Conservation (phyloP, 2,113 vertebrate genomes). For the Solenodon paradoxus region DNA sequence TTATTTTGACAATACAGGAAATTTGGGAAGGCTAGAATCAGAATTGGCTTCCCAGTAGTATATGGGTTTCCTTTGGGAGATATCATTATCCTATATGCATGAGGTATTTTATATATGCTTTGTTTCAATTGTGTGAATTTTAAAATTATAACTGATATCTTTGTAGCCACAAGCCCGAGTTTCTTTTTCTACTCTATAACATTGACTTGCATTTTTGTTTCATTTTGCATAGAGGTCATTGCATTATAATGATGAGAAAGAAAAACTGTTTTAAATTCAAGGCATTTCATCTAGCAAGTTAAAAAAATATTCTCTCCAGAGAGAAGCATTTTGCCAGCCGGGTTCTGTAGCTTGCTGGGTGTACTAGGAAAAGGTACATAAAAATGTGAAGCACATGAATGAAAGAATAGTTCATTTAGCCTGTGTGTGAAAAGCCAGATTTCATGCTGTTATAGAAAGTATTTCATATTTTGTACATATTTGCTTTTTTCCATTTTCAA, state of each 20-base stretch:
- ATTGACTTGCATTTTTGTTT: conserved; percentile 48
- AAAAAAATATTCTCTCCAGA: conserved; percentile 35
- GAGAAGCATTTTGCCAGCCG: conserved; percentile 51
- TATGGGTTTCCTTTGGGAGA: not conserved
- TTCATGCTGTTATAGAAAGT: not conserved
- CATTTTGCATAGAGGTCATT: conserved; percentile 66
- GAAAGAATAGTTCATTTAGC: conserved; percentile 34
- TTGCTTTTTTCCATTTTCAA: conserved; percentile 46
- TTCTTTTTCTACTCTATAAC: conserved; percentile 39
- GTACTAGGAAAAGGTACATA: conserved; percentile 11
- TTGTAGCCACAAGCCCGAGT: not conserved
- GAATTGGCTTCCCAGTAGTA: not conserved
- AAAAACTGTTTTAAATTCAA: conserved; percentile 63
- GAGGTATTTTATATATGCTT: conserved; percentile 31
- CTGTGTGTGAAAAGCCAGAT: conserved; percentile 19
- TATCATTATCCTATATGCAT: not conserved
- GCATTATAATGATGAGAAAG: conserved; percentile 42
- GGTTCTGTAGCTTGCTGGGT: not conserved
- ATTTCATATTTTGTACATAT: conserved; percentile 49
- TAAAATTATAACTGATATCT: not conserved
- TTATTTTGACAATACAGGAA: not conserved
- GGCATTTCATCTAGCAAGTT: conserved; percentile 50
- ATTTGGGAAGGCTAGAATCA: not conserved
- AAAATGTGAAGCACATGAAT: conserved; percentile 8
- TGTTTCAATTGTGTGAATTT: not conserved